Base-by-base conservation (phyloP, 2,113 vertebrate genomes). In the Hipposideros armiger region DNA sequence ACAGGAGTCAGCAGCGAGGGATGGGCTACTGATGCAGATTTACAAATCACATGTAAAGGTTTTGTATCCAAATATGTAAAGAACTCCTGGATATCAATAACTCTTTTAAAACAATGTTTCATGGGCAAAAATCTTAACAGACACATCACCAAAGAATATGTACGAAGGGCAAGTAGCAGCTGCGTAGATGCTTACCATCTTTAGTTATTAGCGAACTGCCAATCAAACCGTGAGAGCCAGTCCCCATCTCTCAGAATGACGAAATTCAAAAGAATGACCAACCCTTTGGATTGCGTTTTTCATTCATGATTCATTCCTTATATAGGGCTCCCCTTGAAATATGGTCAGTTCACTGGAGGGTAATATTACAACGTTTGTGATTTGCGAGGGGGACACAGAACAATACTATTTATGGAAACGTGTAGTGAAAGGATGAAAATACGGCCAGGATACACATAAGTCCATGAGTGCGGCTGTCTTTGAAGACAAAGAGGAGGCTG, bases 1-100 rank as follows among this genome's bases (percentile, higher is more conserved):
- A 6, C 64, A 15, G 40, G 24, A 42, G 10, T n/a, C 42, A 5
- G 66, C 1, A 0, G 0, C 2, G 28, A 22, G 22, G 47, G 15
- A 1, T 3, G 22, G 4, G 19, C 19, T 17, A 1, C 9, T 32
- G n/a, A 7, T 28, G 6, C 7, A 22, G n/a, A 36, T 0, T 7
- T 32, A 26, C 26, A 67, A 15, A 40, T 36, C 36, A 62, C 20
- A 5, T 28, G 14, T 20, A 7, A 50, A 60, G 4, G 2, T 16
- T 70, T 84, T 52, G 26, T 45, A 22, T 82, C 76, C 67, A 40
- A 24, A 19, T 72, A 60, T 22, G 9, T 15, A 10, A 86, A 92
- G 70, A 74, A 62, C 36, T 40, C 32, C 22, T n/a, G 32, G 26
- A 70, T 13, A 30, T 60, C 58, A 62, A 0, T 62, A 40, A 22